Conservation (phyloP, 2,888 invertebrate species). For the Polydrusus pterygomalis region DNA sequence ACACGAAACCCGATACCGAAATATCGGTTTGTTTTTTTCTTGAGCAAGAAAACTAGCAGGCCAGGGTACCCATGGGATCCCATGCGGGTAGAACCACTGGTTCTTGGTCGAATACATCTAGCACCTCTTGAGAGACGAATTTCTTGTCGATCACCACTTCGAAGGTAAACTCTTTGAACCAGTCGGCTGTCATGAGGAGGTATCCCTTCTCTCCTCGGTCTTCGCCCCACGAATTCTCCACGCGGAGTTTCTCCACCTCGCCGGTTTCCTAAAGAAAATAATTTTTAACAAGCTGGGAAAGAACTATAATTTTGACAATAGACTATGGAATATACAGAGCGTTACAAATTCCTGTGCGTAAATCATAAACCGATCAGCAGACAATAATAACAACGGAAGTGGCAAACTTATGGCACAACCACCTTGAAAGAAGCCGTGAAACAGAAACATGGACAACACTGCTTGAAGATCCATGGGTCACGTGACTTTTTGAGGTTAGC, state of each 20-base stretch:
- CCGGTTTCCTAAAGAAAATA: conserved; percentile 74
- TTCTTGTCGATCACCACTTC: conserved; percentile 93
- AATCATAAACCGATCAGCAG: too few species aligned
- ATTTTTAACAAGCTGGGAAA: too few species aligned
- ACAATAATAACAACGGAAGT: too few species aligned
- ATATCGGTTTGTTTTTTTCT: conserved; percentile 12
- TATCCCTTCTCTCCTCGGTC: conserved; percentile 92
- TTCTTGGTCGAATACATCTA: conserved; percentile 84
- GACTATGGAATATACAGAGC: too few species aligned
- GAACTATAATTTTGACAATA: too few species aligned
- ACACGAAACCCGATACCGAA: conserved; percentile 1
- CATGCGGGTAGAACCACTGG: conserved; percentile 90
- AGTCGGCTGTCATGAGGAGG: conserved; percentile 86
- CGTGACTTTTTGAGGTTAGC: too few species aligned
- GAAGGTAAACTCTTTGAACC: conserved; percentile 92
- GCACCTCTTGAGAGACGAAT: conserved; percentile 82
- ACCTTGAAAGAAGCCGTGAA: too few species aligned
- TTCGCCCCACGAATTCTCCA: conserved; percentile 95
- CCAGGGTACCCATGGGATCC: conserved; percentile 95
- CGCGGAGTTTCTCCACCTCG: conserved; percentile 84
- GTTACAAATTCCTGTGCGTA: too few species aligned
- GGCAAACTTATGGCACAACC: too few species aligned
- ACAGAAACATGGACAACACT: too few species aligned
- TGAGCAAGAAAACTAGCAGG: conserved; percentile 65
- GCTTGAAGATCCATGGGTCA: too few species aligned